Conservation (phyloP, 2,113 vertebrate species). For the Cynopterus brachyotis region DNA sequence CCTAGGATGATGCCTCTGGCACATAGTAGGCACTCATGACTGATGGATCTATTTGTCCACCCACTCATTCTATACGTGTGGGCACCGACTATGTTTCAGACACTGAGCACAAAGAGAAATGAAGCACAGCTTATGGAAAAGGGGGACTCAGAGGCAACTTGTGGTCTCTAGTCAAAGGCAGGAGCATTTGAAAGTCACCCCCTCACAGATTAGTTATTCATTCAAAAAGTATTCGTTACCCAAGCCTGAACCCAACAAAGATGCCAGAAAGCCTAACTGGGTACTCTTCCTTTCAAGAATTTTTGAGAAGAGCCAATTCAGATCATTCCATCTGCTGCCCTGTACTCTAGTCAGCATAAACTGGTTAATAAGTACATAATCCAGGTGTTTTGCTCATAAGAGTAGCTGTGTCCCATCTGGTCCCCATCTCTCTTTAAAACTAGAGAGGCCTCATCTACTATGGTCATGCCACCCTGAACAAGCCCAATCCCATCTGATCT, state of each 20-base stretch:
- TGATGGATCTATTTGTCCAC: no score
- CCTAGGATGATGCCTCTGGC: not conserved
- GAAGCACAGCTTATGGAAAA: not conserved
- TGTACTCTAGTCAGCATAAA: not conserved
- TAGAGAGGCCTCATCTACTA: not conserved
- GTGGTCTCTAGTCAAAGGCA: not conserved
- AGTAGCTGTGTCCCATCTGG: not conserved
- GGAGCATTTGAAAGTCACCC: not conserved
- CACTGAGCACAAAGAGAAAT: not conserved
- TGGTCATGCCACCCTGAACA: no score
- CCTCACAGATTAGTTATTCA: not conserved
- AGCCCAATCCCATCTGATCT: no score
- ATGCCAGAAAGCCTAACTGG: not conserved
- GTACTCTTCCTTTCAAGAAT: not conserved
- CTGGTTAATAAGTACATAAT: not conserved
- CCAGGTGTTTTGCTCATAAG: not conserved
- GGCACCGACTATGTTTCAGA: not conserved
- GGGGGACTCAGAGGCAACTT: not conserved
- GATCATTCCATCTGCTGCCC: not conserved
- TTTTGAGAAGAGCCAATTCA: not conserved
- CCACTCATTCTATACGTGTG: not conserved
- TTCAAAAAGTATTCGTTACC: not conserved
- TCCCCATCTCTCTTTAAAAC: not conserved
- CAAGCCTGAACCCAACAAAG: not conserved
- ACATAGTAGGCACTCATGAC: not conserved